Evolutionary conservation across 2,113 vertebrate species (phyloP).

Genomic region (Podarcis cretensis): DNA sequence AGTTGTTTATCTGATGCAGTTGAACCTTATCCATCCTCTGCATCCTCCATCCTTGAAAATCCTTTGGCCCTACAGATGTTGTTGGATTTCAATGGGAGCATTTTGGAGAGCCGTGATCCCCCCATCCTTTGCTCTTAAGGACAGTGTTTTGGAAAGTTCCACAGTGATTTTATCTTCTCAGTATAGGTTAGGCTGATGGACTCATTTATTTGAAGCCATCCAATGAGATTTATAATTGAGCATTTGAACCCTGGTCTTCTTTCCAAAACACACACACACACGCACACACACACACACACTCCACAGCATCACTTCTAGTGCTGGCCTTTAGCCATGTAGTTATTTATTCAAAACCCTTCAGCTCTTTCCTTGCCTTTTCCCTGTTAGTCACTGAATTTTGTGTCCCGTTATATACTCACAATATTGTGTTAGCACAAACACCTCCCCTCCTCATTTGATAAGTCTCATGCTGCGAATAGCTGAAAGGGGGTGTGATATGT

Average conservation of each 20-base stretch:
- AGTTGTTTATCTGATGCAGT: background rate
- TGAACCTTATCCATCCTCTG: background rate
- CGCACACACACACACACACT: too few species aligned
- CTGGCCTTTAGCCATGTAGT: background rate
- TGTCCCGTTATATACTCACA: background rate
- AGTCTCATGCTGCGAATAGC: background rate
- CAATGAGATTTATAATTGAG: background rate
- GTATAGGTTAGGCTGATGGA: background rate
- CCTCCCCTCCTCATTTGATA: background rate
- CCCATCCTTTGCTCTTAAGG: too few species aligned
- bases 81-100: too few species aligned
- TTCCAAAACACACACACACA: too few species aligned
- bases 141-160: background rate
- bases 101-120: too few species aligned
- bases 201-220: background rate
- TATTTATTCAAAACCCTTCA: background rate
- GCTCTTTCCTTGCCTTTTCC: background rate
- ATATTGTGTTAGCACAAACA: conserved; percentile 9
- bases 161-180: background rate
- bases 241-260: background rate
- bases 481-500: background rate
- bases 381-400: background rate
- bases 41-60: background rate
- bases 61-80: too few species aligned
- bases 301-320: too few species aligned